A percentile compares a stretch with the other conserved stretches of the same genome.
Evolutionary conservation across 2,888 invertebrate genomes (phyloP).

Genomic region (Mythimna albipuncta): DNA sequence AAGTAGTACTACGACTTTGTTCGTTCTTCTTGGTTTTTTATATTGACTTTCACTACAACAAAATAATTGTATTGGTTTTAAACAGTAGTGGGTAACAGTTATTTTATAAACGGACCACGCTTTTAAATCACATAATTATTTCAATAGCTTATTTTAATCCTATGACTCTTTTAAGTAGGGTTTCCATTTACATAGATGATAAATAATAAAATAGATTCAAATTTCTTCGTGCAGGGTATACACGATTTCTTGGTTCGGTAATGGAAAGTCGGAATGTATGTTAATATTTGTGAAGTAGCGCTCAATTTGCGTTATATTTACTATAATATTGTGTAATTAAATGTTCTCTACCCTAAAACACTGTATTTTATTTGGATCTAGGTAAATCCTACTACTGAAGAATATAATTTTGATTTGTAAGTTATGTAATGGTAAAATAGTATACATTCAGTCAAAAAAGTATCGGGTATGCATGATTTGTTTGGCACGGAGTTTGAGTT

Average conservation of each 20-base stretch:
- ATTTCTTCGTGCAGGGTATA: slow-evolving; percentile 89
- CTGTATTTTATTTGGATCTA: slow-evolving; percentile 56
- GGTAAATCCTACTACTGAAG: neutral
- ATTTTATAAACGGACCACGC: slow-evolving; percentile 64
- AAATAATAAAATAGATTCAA: slow-evolving; percentile 77
- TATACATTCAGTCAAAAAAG: too few relatives aligned
- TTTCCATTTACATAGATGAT: slow-evolving; percentile 62
- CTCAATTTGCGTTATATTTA: slow-evolving; percentile 75
- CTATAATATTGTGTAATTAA: slow-evolving; percentile 73
- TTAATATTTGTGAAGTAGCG: slow-evolving; percentile 74
- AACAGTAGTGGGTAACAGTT: slow-evolving; percentile 64
- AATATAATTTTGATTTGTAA: neutral
- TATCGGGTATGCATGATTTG: too few relatives aligned
- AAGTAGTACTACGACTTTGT: slow-evolving; percentile 36
- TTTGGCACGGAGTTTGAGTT: too few relatives aligned
- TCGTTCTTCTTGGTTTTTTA: slow-evolving; percentile 47
- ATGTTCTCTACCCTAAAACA: slow-evolving; percentile 71
- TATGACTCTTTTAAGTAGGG: slow-evolving; percentile 75
- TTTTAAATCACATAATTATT: slow-evolving; percentile 63
- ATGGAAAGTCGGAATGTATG: slow-evolving; percentile 70
- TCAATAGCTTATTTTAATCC: slow-evolving; percentile 69
- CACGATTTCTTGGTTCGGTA: slow-evolving; percentile 66
- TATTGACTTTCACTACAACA: slow-evolving; percentile 28
- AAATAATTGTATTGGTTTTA: slow-evolving; percentile 62
- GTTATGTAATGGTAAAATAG: too few relatives aligned